Evolutionary conservation across 2,797 vertebrate species (phyloP).

Genomic region (Lagocephalus sceleratus): DNA sequence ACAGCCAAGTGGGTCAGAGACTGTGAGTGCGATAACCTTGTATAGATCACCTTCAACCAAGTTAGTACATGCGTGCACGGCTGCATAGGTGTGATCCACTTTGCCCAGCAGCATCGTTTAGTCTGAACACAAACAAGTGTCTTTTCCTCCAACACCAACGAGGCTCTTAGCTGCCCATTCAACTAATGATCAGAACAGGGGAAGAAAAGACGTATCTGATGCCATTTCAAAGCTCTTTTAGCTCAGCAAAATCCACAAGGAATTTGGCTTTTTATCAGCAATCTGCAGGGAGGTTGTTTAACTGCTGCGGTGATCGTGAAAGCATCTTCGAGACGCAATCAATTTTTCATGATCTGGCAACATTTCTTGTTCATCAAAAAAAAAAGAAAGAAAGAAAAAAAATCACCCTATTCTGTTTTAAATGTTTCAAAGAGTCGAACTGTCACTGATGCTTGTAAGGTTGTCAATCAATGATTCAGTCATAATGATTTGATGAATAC

Average conservation of each 20-base stretch:
- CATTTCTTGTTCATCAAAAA: conserved; percentile 43
- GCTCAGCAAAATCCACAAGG: conserved; percentile 52
- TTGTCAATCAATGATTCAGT: conserved; percentile 7
- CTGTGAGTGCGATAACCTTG: conserved; percentile 70
- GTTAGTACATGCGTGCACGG: conserved; percentile 43
- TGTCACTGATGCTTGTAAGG: conserved; percentile 31
- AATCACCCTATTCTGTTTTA: conserved; percentile 30
- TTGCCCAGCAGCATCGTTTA: neutral
- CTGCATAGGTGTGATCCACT: conserved; percentile 8
- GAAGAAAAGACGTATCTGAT: conserved; percentile 42
- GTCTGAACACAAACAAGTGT: neutral
- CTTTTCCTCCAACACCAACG: conserved; percentile 19
- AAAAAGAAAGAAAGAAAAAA: no score
- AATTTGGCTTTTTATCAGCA: conserved; percentile 39
- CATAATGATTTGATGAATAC: conserved; percentile 11
- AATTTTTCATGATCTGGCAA: conserved; percentile 50
- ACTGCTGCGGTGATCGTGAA: conserved; percentile 47
- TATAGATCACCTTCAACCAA: conserved; percentile 70
- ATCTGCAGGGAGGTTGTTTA: conserved; percentile 20
- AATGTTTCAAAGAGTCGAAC: conserved; percentile 23
- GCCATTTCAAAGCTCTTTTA: conserved; percentile 56
- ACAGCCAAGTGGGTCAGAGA: conserved; percentile 81
- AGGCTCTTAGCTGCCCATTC: conserved; percentile 43
- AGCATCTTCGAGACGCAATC: conserved; percentile 38
- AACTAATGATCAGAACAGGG: conserved; percentile 54